Evolutionary conservation across 2,113 vertebrate species (phyloP).

Genomic region (Budorcas taxicolor): DNA sequence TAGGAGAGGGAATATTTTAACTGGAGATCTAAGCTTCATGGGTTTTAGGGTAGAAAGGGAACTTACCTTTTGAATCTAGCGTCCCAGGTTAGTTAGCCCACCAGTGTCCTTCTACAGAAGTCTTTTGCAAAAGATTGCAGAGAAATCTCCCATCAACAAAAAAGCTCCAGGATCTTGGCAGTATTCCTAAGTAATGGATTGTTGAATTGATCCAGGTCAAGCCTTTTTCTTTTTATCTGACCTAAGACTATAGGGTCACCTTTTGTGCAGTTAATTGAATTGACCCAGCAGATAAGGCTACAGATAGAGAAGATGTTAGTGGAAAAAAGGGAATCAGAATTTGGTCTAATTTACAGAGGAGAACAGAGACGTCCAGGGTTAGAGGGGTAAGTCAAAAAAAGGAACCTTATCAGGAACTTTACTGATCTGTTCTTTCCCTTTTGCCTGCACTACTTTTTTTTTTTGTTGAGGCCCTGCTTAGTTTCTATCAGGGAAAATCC

Average conservation of each 20-base stretch:
- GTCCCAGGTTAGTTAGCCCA: neutral
- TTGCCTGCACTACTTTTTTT: neutral
- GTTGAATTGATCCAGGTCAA: neutral
- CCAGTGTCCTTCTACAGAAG: neutral
- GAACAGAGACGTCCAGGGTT: neutral
- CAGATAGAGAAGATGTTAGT: neutral
- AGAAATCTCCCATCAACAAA: neutral
- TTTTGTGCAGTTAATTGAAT: neutral
- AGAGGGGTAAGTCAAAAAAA: neutral
- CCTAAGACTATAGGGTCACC: neutral
- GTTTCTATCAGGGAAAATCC: neutral
- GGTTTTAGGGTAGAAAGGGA: constrained; percentile 12
- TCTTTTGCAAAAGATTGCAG: neutral
- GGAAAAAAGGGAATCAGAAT: neutral
- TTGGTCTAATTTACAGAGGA: neutral
- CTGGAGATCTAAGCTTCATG: neutral
- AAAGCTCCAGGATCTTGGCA: neutral
- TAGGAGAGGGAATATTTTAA: constrained; percentile 24
- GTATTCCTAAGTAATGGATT: neutral
- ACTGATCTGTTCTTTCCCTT: neutral
- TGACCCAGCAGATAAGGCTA: neutral
- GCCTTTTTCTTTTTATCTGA: neutral
- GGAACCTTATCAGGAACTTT: neutral
- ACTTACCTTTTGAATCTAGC: neutral
- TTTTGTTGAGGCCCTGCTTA: neutral